Evolutionary conservation across 2,113 vertebrate genomes (phyloP), one percentile per base, ranked within the genome.

Genomic region (Carassius carassius): DNA sequence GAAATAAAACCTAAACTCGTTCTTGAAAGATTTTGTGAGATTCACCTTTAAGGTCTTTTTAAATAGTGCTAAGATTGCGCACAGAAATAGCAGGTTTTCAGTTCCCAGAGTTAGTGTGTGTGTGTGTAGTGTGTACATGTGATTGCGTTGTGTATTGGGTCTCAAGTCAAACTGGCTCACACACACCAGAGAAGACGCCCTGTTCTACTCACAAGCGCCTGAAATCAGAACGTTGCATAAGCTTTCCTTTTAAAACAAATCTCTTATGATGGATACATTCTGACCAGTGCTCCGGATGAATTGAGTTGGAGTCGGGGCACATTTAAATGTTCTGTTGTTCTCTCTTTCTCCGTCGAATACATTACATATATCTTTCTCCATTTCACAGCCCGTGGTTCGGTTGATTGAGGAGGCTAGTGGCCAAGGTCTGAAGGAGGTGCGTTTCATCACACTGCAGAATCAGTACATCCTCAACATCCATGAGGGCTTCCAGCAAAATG

Each of bases 371-470:
- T 69, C 44, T 56, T 6, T 75, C n/a, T 75, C 62, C 11, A 5
- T 56, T 63, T 25, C 29, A 2, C 90, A 99, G 98, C 96, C 97
- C 4, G 98, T 99, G 86, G 95, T 99, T 58, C 95, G 96, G 87
- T 84, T 99, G 89, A 99, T 99, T 44, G 97, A 99, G 91, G 97
- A 98, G 91, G 97, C 97, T 8, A 96, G 94, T 60, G 95, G 93
- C 32, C 94, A 97, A 25, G 97, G 98, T 25, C 94, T 99, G 85
- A 97, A 97, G 87, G 98, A 99, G 91, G 97, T 99, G 25, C 96
- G 98, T 0, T 99, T 99, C 87, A 95, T 99, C 75, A 99, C 97
- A 76, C 96, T 97, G 93, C 97, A 98, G 90, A 99, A 98, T 90
- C 97, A 98, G 90, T 99, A 99, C 74, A 97, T 98, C 90, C 94